phyloP scores from a whole-genome alignment of 2,113 vertebrate species.

The Brachirus orientalis region DNA sequence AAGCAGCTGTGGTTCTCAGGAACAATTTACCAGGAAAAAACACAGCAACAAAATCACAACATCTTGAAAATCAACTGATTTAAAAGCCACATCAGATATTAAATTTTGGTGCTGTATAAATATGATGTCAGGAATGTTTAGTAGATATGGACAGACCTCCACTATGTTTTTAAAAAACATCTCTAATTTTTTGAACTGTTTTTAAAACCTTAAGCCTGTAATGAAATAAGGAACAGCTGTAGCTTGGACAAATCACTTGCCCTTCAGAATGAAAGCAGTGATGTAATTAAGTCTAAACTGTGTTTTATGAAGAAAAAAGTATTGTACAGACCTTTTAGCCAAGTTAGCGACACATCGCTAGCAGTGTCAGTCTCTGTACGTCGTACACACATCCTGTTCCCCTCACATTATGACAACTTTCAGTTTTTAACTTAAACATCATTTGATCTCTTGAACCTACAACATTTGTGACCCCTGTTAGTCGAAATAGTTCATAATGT shows the following conservation, averaged over 20 bases:
- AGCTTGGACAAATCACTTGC: neutral
- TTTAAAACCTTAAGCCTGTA: neutral
- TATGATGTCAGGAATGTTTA: neutral
- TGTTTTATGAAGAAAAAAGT: neutral
- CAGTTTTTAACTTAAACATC: too few relatives aligned
- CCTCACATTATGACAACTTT: too few relatives aligned
- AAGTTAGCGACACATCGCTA: too few relatives aligned
- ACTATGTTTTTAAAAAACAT: neutral
- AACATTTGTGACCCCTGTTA: too few relatives aligned
- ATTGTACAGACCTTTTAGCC: neutral
- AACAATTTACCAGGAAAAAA: conserved; percentile 4
- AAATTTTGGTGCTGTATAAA: neutral
- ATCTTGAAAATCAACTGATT: neutral
- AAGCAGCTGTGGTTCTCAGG: conserved; percentile 7
- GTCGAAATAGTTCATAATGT: too few relatives aligned
- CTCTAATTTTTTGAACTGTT: neutral
- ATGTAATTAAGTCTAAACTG: neutral
- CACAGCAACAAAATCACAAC: neutral
- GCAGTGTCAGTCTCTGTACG: neutral
- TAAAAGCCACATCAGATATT: neutral
- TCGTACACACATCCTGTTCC: too few relatives aligned
- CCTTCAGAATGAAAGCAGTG: neutral
- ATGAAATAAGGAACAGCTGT: neutral
- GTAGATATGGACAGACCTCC: neutral
- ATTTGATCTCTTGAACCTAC: too few relatives aligned